A percentile compares a stretch with the other conserved stretches of the same genome.
Evolutionary conservation across 2,797 vertebrate genomes (phyloP).

Genomic region (Arrhamphus sclerolepis): DNA sequence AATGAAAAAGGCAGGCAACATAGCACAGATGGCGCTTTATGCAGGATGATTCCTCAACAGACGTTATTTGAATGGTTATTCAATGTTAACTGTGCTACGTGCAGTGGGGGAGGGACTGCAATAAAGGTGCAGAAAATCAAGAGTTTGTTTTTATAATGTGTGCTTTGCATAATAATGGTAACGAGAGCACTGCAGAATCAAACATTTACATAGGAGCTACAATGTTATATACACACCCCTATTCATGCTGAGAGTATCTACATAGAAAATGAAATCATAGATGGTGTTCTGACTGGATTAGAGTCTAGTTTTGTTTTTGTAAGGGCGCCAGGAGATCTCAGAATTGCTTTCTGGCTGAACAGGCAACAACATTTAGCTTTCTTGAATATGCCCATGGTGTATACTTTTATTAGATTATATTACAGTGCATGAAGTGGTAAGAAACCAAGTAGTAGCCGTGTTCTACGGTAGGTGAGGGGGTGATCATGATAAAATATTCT

Average conservation of each 20-base stretch:
- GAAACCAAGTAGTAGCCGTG: constrained; percentile 51
- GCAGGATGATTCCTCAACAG: constrained; percentile 70
- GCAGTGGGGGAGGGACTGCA: constrained; percentile 18
- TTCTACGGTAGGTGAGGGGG: no score
- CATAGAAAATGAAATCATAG: constrained; percentile 47
- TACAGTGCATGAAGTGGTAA: constrained; percentile 60
- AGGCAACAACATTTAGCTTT: constrained; percentile 78
- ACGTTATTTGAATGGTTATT: constrained; percentile 78
- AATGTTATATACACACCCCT: constrained; percentile 14
- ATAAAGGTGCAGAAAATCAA: constrained; percentile 36
- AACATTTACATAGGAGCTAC: constrained; percentile 2
- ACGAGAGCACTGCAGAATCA: constrained; percentile 1
- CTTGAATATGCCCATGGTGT: constrained; percentile 79
- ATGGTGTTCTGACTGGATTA: constrained; percentile 75
- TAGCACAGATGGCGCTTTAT: constrained; percentile 78
- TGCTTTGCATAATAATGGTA: constrained; percentile 67
- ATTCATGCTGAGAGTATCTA: constrained; percentile 24
- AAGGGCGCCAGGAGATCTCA: constrained; percentile 66
- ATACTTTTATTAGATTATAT: constrained; percentile 74
- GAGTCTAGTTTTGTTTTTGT: constrained; percentile 56
- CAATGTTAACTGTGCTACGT: constrained; percentile 74
- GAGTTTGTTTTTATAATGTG: constrained; percentile 60
- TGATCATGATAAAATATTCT: no score
- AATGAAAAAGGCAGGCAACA: constrained; percentile 52
- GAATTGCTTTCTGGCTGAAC: constrained; percentile 68